These are phyloP conservation scores for Noctua comes DNA, from an alignment of 2,888 invertebrate genomes.

Conservation along the genomic window DNA sequence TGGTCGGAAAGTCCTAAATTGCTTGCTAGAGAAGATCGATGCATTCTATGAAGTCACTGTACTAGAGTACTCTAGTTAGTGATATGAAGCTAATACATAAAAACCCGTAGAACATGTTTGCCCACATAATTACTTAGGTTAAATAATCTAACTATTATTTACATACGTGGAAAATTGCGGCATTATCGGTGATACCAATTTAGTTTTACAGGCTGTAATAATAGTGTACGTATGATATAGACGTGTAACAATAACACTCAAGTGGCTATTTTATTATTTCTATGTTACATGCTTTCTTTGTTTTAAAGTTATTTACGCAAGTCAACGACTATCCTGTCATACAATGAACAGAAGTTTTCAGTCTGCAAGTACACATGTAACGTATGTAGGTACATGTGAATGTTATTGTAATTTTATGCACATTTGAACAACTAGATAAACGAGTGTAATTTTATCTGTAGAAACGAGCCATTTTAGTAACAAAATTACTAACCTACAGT, in stretches of 20 bases:
- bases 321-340: not conserved
- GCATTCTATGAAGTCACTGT: not conserved
- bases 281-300: constrained; percentile 3
- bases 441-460: constrained; percentile 8
- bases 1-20: no score
- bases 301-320: constrained; percentile 1
- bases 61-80: not conserved
- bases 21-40: not conserved
- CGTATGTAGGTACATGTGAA: not conserved
- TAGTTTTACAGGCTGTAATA: not conserved
- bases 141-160: not conserved
- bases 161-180: constrained; percentile 3
- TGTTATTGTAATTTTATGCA: constrained; percentile 7
- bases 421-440: constrained; percentile 15
- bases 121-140: not conserved
- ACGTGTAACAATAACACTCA: not conserved
- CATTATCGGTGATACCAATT: not conserved
- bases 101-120: constrained; percentile 31
- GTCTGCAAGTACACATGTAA: not conserved
- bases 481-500: constrained; percentile 13
- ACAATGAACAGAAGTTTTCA: constrained; percentile 19
- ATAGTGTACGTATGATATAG: not conserved
- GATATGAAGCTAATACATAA: not conserved
- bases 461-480: not conserved
- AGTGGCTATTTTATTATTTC: not conserved